A percentile compares a stretch with the other conserved stretches of the same genome.
phyloP scores from a whole-genome alignment of 2,888 invertebrate genomes.

The Apodemia hepburni region DNA sequence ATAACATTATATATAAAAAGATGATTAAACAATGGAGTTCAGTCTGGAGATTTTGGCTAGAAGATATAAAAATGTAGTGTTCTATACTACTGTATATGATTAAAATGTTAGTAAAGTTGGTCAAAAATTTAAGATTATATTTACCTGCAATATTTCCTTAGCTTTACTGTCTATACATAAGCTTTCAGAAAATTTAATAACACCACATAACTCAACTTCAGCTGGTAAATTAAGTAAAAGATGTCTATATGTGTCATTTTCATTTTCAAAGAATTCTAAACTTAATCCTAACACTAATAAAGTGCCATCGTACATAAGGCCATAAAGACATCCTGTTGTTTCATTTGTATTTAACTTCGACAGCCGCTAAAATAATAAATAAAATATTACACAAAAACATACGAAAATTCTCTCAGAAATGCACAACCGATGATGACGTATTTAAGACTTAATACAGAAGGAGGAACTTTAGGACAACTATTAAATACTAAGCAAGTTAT shows the following conservation, averaged over 20 bases:
- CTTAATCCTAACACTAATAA: slow-evolving; percentile 85
- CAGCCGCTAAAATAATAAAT: slow-evolving; percentile 79
- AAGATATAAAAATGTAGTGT: too few species aligned
- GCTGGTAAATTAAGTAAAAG: slow-evolving; percentile 85
- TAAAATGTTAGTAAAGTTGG: not conserved
- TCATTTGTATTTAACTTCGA: slow-evolving; percentile 80
- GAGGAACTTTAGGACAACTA: not conserved
- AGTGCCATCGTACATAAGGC: slow-evolving; percentile 86
- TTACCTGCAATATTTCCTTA: slow-evolving; percentile 80
- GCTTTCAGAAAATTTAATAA: slow-evolving; percentile 83
- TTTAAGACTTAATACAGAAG: slow-evolving; percentile 26
- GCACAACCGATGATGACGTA: slow-evolving; percentile 46
- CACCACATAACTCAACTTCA: slow-evolving; percentile 88
- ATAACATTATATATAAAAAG: too few species aligned
- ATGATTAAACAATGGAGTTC: too few species aligned
- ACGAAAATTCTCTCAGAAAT: slow-evolving; percentile 17
- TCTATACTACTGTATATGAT: too few species aligned
- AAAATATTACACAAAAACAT: slow-evolving; percentile 20
- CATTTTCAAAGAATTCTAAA: slow-evolving; percentile 81
- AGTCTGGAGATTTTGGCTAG: slow-evolving; percentile 6
- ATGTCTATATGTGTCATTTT: slow-evolving; percentile 70
- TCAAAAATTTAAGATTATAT: slow-evolving; percentile 13
- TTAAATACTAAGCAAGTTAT: not conserved
- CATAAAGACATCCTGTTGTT: slow-evolving; percentile 86
- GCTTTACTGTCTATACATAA: slow-evolving; percentile 81